Base-by-base conservation (phyloP, 1,140 invertebrate genomes). In the Drosophila quadrilineata region DNA sequence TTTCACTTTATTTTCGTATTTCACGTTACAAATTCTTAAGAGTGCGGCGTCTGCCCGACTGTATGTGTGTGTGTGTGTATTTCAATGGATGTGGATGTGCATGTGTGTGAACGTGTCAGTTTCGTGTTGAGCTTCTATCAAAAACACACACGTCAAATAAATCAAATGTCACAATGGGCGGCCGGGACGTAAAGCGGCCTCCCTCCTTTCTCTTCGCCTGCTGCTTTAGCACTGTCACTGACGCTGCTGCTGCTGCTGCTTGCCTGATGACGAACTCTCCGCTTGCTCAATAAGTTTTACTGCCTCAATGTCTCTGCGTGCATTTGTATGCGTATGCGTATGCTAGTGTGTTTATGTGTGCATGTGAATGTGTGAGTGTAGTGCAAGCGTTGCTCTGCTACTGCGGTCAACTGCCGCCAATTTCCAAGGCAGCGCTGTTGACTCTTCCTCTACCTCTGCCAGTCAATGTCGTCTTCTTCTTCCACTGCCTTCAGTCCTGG, bases 61-160 rank as follows among this genome's bases (percentile, higher is more conserved):
- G 22, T 36, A 29, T 53, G 40, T 41, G 22, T 49, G 24, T 43
- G 31, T 54, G 22, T 48, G 41, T 52, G 48, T 58, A 17, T 38
- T n/a, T n/a, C n/a, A n/a, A n/a, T n/a, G n/a, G n/a, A n/a, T n/a
- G n/a, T n/a, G n/a, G n/a, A 19, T 41, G 50, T 19, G 41, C 52
- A 53, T 63, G 64, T 71, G 68, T 75, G 72, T 71, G 59, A 66
- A 66, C 57, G 75, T 72, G 75, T 80, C 80, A 80, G 71, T 86
- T 85, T 86, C 80, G 80, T 85, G 67, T 87, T 87, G 74, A 84
- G 79, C 85, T 87, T 88, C 85, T 80, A 88, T 88, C 85, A 88
- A 88, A 86, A 87, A 88, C 87, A 88, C 87, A 88, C 87, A 87
- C 82, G 87, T 87, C 87, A 88, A 88, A 88, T 88, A 88, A 88